Base-by-base conservation (phyloP, 53 echinoderm and acorn worm genomes). In the Astropecten irregularis region DNA sequence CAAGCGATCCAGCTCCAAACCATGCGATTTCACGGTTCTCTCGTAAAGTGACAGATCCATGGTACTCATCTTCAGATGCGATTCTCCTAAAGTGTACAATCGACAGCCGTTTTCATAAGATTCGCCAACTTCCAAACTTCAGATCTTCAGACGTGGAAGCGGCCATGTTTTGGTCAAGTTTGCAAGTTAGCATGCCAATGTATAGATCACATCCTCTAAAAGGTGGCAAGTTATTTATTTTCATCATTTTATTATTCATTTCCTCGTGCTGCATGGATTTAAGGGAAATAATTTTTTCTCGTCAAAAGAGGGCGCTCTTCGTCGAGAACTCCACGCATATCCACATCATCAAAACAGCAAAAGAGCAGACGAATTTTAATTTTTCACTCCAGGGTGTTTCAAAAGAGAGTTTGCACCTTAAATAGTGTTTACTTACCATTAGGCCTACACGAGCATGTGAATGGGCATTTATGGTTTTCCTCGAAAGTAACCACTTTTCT, bases 11-110 rank as follows among this genome's bases (percentile, higher is more conserved):
- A 89, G 58, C 35, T 85, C 68, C 33, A 66, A 3, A 26, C 89
- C 89, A 20, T 76, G 84, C 18, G 50, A 32, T 13, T 69, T 66
- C n/a, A 85, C 66, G 9, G 76, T 76, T 54, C 58, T 56, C 19
- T 39, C 60, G 26, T 55, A 85, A 13, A 84, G 39, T 33, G 77
- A 76, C 11, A 59, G 64, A 58, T 74, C 76, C 84, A 85, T 88
- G 10, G 11, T 65, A 8, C 6, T 42, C 42, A 11, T n/a, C n/a
- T n/a, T n/a, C n/a, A n/a, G n/a, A n/a, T n/a, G n/a, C n/a, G n/a
- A n/a, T n/a, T n/a, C n/a, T n/a, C n/a, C n/a, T n/a, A n/a, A n/a
- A n/a, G n/a, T n/a, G n/a, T n/a, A n/a, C n/a, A n/a, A n/a, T n/a
- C n/a, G n/a, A n/a, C n/a, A n/a, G n/a, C n/a, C n/a, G n/a, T n/a